Evolutionary conservation across 2,888 invertebrate species (phyloP).

Genomic region (Patella pellucida): DNA sequence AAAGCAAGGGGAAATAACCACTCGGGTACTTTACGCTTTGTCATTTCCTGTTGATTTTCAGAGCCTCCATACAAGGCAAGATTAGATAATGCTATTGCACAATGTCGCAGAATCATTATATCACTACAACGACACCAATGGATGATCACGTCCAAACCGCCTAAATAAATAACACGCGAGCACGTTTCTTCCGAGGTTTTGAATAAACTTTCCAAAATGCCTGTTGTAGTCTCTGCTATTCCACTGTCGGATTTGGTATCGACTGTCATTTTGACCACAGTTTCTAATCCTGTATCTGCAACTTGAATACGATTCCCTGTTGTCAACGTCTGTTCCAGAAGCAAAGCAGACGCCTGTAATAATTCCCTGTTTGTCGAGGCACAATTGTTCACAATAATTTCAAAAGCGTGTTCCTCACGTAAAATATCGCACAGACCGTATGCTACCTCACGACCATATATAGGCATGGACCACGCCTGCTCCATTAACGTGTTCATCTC

Average conservation of each 20-base stretch:
- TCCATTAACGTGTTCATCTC: conserved; percentile 61
- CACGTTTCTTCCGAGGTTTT: conserved; percentile 97
- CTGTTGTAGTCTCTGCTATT: conserved; percentile 60
- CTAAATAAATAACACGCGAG: conserved; percentile 89
- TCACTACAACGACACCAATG: conserved; percentile 95
- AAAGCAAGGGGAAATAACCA: conserved; percentile 99
- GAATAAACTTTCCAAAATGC: conserved; percentile 78
- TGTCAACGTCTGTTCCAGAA: conserved; percentile 93
- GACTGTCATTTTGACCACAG: conserved; percentile 90
- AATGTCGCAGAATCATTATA: conserved; percentile 90
- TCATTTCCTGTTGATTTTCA: conserved; percentile 98
- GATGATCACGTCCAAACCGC: conserved; percentile 92
- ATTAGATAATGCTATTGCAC: conserved; percentile 96
- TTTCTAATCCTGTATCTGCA: conserved; percentile 90
- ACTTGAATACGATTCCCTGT: conserved; percentile 91
- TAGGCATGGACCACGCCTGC: conserved; percentile 96
- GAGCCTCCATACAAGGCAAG: conserved; percentile 95
- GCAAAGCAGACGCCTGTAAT: conserved; percentile 88
- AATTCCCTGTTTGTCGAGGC: conserved; percentile 82
- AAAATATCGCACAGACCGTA: conserved; percentile 92
- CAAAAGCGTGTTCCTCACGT: conserved; percentile 88
- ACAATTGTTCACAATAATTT: conserved; percentile 80
- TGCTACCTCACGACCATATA: conserved; percentile 92
- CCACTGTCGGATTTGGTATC: conserved; percentile 85
- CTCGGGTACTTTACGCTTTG: conserved; percentile 80